Base-by-base conservation (phyloP, 2,888 invertebrate species). In the Epinotia demarniana region DNA sequence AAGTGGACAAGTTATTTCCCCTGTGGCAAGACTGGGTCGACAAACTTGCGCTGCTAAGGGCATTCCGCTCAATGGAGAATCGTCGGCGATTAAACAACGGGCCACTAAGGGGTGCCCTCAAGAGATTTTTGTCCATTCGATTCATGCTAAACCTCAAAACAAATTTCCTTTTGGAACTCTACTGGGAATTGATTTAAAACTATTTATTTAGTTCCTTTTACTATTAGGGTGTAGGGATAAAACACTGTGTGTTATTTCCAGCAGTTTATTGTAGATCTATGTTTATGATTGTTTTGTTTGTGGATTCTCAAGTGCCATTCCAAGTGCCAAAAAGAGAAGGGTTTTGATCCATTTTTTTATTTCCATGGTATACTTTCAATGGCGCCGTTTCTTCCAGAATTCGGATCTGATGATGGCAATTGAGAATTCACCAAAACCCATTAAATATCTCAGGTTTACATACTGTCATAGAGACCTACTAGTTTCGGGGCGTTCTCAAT, bases 1-100 rank as follows among this genome's bases (percentile, higher is more conserved):
- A 80, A 84, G 82, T 84, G 80, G 80, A 76, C 79, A 77, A 81
- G 83, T 83, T 87, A 88, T 89, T 89, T 87, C 88, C 89, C 89
- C 63, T 73, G 86, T 72, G 87, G 79, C 79, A 68, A 72, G 75
- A 81, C 79, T 80, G 77, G 78, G 78, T 81, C 79, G 81, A 81
- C 80, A 78, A 82, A 85, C 83, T 80, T 82, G 81, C 81, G 77
- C 77, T 77, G 81, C 77, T 73, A 75, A 78, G 72, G 80, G 76
- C 69, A 62, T 61, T 80, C 81, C 78, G 80, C 78, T 84, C 81
- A 77, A 80, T 83, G 80, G 79, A 80, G 81, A 86, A 83, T 84
- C 83, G 83, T 39, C 61, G 71, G 75, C 84, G 84, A 86, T 86
- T 85, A 87, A 84, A 85, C 83, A 79, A 79, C 77, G 78, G 80